Evolutionary conservation across 2,113 vertebrate species (phyloP).

Genomic region (Gnathochromis pfefferi): DNA sequence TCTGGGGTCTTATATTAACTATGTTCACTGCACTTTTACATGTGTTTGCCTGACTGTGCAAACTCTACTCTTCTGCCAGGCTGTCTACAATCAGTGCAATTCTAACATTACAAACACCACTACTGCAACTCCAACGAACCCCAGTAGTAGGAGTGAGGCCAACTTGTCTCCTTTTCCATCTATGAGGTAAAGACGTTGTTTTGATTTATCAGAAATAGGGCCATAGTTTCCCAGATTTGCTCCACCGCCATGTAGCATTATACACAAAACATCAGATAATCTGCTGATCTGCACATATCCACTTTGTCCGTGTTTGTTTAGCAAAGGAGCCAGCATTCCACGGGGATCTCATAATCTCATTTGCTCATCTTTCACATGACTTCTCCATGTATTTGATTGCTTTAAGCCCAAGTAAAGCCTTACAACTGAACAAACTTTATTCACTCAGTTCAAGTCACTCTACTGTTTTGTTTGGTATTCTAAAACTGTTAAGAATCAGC

Average conservation of each 20-base stretch:
- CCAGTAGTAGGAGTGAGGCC: background rate
- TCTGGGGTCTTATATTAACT: background rate
- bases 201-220: background rate
- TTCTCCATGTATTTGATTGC: background rate
- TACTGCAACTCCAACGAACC: background rate
- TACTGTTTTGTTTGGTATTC: background rate
- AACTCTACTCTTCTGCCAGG: slow-evolving; percentile 68
- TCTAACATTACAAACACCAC: slow-evolving; percentile 34
- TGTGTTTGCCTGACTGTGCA: background rate
- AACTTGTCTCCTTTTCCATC: slow-evolving; percentile 1
- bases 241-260: background rate
- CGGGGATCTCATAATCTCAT: background rate
- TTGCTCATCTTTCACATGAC: background rate
- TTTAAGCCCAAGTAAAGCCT: background rate
- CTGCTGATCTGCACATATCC: background rate
- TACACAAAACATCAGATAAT: background rate
- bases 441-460: background rate
- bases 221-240: background rate
- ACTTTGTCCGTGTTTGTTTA: background rate
- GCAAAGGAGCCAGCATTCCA: background rate
- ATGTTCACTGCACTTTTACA: background rate
- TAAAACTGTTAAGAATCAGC: background rate
- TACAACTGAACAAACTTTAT: background rate
- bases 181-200: slow-evolving; percentile 36
- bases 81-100: slow-evolving; percentile 86